Evolutionary conservation across 2,797 vertebrate genomes (phyloP).

Genomic region (Tadarida brasiliensis): DNA sequence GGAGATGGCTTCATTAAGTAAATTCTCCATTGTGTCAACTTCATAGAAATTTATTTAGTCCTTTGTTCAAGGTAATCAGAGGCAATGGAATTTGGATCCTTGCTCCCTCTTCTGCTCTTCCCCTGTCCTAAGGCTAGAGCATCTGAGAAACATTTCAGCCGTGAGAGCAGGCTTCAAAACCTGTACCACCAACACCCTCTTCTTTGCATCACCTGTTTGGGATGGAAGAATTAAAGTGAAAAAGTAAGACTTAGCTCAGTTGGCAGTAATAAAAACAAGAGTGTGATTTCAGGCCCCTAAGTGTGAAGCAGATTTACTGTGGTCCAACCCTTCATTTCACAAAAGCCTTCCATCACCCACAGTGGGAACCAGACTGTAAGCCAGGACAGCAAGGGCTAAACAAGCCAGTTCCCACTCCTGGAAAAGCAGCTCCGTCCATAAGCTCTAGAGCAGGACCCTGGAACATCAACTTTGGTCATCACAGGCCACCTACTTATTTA

Average conservation of each 20-base stretch:
- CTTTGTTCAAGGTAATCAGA: neutral
- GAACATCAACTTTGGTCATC: neutral
- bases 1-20: neutral
- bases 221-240: neutral
- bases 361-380: neutral
- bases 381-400: neutral
- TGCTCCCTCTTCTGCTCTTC: neutral
- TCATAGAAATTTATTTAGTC: neutral
- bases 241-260: neutral
- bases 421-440: neutral
- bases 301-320: neutral
- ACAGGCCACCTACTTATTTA: neutral
- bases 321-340: neutral
- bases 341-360: neutral
- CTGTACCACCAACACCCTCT: neutral
- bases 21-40: neutral
- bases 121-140: neutral
- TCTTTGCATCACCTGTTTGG: neutral
- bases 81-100: neutral
- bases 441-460: neutral
- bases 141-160: neutral
- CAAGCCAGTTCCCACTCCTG: neutral
- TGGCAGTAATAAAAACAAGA: neutral
- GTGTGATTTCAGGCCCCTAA: neutral
- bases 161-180: neutral